phyloP scores from a whole-genome alignment of 2,113 vertebrate species.

The Solenodon paradoxus region DNA sequence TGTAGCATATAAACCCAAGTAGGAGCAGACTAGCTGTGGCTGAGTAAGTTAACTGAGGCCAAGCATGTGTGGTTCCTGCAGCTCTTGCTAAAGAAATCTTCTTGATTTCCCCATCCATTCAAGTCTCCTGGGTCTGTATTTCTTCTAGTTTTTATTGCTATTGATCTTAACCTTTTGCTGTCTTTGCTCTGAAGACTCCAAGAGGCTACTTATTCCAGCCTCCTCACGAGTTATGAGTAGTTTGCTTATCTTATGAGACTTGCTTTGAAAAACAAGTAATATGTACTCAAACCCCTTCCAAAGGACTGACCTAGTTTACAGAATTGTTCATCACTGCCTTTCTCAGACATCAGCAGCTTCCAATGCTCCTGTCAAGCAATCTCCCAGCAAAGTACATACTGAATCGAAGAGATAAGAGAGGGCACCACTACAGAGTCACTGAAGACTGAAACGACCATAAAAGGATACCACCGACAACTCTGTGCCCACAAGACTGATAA shows the following conservation, averaged over 20 bases:
- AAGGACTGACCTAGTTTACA: neutral
- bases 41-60: neutral
- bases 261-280: neutral
- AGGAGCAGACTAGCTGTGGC: neutral
- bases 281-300: neutral
- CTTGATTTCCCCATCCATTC: neutral
- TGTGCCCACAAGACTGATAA: neutral
- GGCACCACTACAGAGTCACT: neutral
- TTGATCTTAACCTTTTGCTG: neutral
- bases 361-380: neutral
- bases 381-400: neutral
- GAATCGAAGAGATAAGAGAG: neutral
- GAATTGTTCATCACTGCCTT: too few relatives aligned
- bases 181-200: neutral
- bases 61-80: accelerated
- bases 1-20: neutral
- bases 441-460: neutral
- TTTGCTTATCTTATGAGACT: neutral
- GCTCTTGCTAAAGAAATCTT: neutral
- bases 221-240: neutral
- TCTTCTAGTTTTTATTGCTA: neutral
- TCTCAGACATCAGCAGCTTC: neutral
- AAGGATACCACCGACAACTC: neutral
- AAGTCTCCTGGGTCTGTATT: neutral
- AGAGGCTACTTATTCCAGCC: neutral